phyloP scores from a whole-genome alignment of 2,888 invertebrate genomes.

The Catocala fraxini region DNA sequence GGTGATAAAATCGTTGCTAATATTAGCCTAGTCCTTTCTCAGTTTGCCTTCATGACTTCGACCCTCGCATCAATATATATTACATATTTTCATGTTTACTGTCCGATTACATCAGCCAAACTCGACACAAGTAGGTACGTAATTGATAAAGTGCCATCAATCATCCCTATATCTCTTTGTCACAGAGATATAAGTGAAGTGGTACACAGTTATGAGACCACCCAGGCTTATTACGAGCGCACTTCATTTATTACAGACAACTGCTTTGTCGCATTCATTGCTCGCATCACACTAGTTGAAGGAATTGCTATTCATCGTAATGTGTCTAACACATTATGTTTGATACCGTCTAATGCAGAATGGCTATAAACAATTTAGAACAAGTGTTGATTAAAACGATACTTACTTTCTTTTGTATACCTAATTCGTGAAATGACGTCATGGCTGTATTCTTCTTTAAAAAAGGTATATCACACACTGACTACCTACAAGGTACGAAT shows the following conservation, averaged over 20 bases:
- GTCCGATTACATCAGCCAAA: no score
- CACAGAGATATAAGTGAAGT: background rate
- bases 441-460: no score
- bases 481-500: no score
- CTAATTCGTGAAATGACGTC: background rate
- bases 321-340: constrained; percentile 23
- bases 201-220: constrained; percentile 31
- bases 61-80: no score
- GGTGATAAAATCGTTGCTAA: no score
- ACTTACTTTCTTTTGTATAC: background rate
- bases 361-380: constrained; percentile 31
- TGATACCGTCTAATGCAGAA: constrained; percentile 25
- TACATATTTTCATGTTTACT: no score
- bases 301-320: constrained; percentile 42
- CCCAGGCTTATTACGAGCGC: constrained; percentile 35
- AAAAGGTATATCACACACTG: no score
- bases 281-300: constrained; percentile 40
- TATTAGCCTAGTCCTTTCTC: no score
- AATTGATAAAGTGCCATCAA: no score
- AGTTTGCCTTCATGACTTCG: no score
- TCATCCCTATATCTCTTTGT: background rate
- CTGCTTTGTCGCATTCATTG: constrained; percentile 21
- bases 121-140: no score
- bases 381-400: background rate
- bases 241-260: constrained; percentile 31